These are phyloP conservation scores for Sebastes miniatus DNA, from an alignment of 2,797 vertebrate genomes.

Conservation along the genomic window DNA sequence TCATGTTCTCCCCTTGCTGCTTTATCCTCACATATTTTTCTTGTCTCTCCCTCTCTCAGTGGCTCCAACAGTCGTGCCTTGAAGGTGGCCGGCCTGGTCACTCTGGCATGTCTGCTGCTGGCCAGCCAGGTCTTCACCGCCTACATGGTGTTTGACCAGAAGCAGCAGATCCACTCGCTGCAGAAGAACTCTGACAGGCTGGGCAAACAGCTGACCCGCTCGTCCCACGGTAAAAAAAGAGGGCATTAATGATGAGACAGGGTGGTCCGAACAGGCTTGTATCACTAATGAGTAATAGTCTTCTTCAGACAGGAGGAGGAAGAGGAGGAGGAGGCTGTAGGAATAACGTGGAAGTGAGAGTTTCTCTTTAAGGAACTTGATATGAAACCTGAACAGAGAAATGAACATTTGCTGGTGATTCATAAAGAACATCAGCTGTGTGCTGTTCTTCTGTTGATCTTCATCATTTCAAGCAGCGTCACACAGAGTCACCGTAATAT, in stretches of 20 bases:
- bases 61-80: constrained; percentile 72
- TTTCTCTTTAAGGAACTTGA: constrained; percentile 15
- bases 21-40: not conserved
- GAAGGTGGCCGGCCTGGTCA: constrained; percentile 81
- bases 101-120: constrained; percentile 89
- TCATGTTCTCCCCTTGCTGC: not conserved
- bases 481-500: not conserved
- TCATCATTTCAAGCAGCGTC: not conserved
- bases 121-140: constrained; percentile 89
- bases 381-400: not conserved
- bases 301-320: not conserved
- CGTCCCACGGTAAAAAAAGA: constrained; percentile 67
- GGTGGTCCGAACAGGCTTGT: not conserved
- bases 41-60: constrained; percentile 15
- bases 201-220: constrained; percentile 74
- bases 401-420: constrained; percentile 8
- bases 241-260: not conserved
- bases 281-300: not conserved
- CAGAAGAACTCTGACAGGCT: constrained; percentile 78
- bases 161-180: constrained; percentile 83
- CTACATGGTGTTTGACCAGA: constrained; percentile 88
- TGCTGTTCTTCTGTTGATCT: not conserved
- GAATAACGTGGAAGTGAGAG: constrained; percentile 32
- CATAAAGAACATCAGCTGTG: not conserved
- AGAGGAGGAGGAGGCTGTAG: not conserved